Evolutionary conservation across 2,888 invertebrate genomes (phyloP).

Genomic region (Aspidiotus rigidus): DNA sequence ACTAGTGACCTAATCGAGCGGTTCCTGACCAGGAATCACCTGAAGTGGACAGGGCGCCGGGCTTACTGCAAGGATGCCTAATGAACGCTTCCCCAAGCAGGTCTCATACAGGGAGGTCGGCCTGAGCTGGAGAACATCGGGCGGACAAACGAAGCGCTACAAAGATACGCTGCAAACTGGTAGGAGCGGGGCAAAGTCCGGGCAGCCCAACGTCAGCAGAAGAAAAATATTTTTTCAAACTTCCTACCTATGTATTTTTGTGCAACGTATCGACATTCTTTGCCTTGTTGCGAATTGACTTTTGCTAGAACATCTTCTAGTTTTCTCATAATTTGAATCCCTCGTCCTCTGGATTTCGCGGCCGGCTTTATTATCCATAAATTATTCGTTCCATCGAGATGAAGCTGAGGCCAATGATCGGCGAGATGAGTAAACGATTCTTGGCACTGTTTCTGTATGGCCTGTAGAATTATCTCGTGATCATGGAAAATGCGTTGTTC

Average conservation of each 20-base stretch:
- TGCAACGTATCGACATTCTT: slow-evolving; percentile 45
- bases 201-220: no score
- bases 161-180: no score
- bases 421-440: slow-evolving; percentile 37
- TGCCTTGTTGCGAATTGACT: slow-evolving; percentile 36
- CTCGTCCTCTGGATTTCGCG: slow-evolving; percentile 49
- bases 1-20: no score
- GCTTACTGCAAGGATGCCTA: no score
- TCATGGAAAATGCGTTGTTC: not conserved
- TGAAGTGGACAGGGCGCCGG: no score
- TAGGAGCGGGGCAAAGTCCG: no score
- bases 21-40: no score
- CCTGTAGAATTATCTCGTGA: slow-evolving; percentile 30
- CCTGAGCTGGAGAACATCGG: no score
- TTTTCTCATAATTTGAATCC: slow-evolving; percentile 47
- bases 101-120: no score
- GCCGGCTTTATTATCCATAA: slow-evolving; percentile 53
- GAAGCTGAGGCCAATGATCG: slow-evolving; percentile 39
- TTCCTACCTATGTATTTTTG: slow-evolving; percentile 50
- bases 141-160: no score
- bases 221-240: not conserved
- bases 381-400: slow-evolving; percentile 46
- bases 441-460: slow-evolving; percentile 39
- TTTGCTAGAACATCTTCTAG: slow-evolving; percentile 45
- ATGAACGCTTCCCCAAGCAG: no score